phyloP scores from a whole-genome alignment of 1,140 invertebrate genomes.

The Aplysia californica region DNA sequence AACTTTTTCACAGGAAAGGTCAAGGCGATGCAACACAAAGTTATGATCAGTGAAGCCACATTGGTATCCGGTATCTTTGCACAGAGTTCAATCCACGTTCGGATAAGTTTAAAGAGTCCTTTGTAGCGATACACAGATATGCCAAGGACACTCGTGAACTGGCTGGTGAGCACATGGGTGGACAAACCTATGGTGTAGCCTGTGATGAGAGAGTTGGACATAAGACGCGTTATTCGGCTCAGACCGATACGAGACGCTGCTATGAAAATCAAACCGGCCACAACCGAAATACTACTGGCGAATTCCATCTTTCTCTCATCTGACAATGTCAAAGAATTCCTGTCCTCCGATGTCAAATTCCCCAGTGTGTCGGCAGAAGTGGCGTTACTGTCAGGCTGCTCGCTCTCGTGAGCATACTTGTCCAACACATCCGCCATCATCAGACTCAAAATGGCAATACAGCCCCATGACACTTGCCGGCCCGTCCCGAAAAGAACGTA shows the following conservation, averaged over 20 bases:
- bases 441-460: slow-evolving; percentile 64
- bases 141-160: slow-evolving; percentile 66
- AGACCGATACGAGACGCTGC: slow-evolving; percentile 63
- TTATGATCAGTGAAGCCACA: slow-evolving; percentile 50
- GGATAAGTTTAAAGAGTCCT: slow-evolving; percentile 10
- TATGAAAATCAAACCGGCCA: slow-evolving; percentile 46
- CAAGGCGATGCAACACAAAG: slow-evolving; percentile 54
- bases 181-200: slow-evolving; percentile 69
- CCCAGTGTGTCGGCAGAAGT: background rate
- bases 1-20: slow-evolving; percentile 63
- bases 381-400: slow-evolving; percentile 62
- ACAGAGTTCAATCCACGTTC: slow-evolving; percentile 50
- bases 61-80: slow-evolving; percentile 56
- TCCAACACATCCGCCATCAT: slow-evolving; percentile 64
- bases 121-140: slow-evolving; percentile 33
- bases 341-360: background rate
- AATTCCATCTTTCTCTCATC: slow-evolving; percentile 22
- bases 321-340: background rate
- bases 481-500: slow-evolving; percentile 94
- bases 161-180: slow-evolving; percentile 67
- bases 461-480: slow-evolving; percentile 89
- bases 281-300: slow-evolving; percentile 25
- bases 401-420: slow-evolving; percentile 49
- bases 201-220: slow-evolving; percentile 68
- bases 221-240: slow-evolving; percentile 64